A percentile compares a stretch with the other conserved stretches of the same genome.
Conservation (phyloP, 2,113 vertebrate genomes). For the Campylorhamphus procurvoides region DNA sequence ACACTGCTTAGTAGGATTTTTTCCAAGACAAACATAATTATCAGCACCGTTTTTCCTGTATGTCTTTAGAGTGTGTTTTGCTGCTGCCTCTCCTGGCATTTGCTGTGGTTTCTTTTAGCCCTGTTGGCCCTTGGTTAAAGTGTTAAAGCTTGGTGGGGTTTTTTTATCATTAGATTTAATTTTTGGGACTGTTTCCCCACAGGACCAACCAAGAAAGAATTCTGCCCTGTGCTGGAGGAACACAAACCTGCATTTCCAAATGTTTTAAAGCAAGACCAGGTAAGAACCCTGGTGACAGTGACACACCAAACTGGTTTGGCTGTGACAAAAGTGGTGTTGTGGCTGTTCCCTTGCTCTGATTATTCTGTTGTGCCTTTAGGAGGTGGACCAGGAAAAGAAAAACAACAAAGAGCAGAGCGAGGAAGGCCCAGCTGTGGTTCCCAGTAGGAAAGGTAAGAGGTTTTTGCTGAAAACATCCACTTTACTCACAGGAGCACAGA, state of each 20-base stretch:
- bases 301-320: background rate
- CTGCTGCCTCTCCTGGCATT: background rate
- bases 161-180: fast-evolving
- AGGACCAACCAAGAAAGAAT: background rate
- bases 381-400: background rate
- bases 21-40: background rate
- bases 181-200: background rate
- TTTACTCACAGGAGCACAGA: fast-evolving
- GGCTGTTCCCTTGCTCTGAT: background rate
- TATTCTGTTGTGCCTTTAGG: background rate
- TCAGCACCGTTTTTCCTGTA: background rate
- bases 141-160: background rate
- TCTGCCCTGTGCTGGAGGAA: background rate
- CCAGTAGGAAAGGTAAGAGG: conserved; percentile 39
- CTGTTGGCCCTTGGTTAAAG: too few relatives aligned
- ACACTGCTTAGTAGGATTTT: fast-evolving
- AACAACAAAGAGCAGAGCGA: background rate
- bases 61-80: background rate
- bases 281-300: background rate
- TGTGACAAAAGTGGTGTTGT: background rate
- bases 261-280: background rate
- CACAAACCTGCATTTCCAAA: background rate
- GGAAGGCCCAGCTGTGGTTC: background rate
- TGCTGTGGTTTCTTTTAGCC: background rate
- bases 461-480: fast-evolving